Evolutionary conservation across 2,888 invertebrate genomes (phyloP), one percentile per base, ranked within the genome.

Genomic region (Drosophila hawaiiensis): DNA sequence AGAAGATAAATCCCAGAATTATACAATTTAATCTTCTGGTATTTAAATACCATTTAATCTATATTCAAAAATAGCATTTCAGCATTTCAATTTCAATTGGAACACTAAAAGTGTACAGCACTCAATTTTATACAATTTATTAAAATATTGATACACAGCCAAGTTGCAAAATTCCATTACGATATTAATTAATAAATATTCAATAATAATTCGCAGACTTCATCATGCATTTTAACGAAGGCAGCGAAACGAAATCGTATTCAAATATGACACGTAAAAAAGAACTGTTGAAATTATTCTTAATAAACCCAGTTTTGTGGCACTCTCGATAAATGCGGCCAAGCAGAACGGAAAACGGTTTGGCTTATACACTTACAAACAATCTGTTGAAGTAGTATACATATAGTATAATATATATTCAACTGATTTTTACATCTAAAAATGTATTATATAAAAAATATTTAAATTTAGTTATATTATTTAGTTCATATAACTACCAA

Each of bases 111-210:
- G n/a, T n/a, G n/a, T 2, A 4, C 1, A 22, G 28, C 54, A 54
- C 16, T 68, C n/a, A 31, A 52, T 10, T 54, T 76, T 12, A 63
- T 67, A 37, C 25, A 50, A 60, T 66, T 49, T 50, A 59, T 63
- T 43, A 14, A 47, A 43, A 55, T 59, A 55, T 59, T 43, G 41
- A 29, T 53, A n/a, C 31, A 54, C 49, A 31, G 47, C n/a, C 49
- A 66, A 60, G 59, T 58, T 71, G 43, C 52, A 47, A 67, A 79
- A 83, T 66, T 50, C 25, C 41, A 70, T 82, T 59, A 69, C 47
- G 71, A 58, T 68, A 60, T 49, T 53, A 68, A 78, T 73, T 72
- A 68, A 75, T 70, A 43, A 59, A 60, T 60, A 52, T 64, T 37
- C 31, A 73, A 73, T 67, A 76, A 68, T 33, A 55, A 69, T 68